phyloP scores from a whole-genome alignment of 2,797 vertebrate species.

The Premnoplex brunnescens region DNA sequence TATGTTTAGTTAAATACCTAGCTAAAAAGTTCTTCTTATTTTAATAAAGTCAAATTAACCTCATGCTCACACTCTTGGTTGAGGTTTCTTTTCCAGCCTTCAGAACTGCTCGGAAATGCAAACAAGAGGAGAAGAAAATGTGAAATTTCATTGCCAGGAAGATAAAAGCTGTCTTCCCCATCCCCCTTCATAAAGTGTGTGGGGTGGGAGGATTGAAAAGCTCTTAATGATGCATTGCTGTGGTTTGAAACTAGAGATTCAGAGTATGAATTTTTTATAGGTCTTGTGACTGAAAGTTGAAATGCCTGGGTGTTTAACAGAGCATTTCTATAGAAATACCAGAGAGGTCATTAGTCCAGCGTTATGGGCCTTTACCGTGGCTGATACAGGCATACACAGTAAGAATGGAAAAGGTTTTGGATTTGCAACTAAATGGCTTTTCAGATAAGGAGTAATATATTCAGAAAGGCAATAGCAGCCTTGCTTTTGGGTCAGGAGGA shows the following conservation, averaged over 20 bases:
- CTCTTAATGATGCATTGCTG: conserved; percentile 41
- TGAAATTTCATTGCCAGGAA: neutral
- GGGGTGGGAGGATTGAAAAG: conserved; percentile 39
- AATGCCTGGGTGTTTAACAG: conserved; percentile 55
- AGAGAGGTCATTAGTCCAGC: conserved; percentile 30
- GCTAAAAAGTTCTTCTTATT: neutral
- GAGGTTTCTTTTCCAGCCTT: neutral
- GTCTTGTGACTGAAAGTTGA: conserved; percentile 54
- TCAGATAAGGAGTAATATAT: conserved; percentile 5
- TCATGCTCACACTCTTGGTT: neutral
- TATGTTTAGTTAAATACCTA: neutral
- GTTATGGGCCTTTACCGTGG: neutral
- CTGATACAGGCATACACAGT: neutral
- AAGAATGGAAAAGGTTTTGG: neutral
- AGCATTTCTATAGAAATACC: conserved; percentile 27
- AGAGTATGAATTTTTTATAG: conserved; percentile 65
- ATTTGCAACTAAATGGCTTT: conserved; percentile 45
- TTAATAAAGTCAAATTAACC: neutral
- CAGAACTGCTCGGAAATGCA: neutral
- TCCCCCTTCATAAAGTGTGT: neutral
- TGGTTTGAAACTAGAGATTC: conserved; percentile 59
- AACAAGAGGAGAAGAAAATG: neutral
- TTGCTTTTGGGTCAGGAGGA: conserved; percentile 1
- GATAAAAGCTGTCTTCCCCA: neutral
- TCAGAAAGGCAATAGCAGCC: neutral